Percentiles rank a stretch among this genome's conserved stretches.
Evolutionary conservation across 2,888 invertebrate species (phyloP).

Genomic region (Hipparchia sbordonii): DNA sequence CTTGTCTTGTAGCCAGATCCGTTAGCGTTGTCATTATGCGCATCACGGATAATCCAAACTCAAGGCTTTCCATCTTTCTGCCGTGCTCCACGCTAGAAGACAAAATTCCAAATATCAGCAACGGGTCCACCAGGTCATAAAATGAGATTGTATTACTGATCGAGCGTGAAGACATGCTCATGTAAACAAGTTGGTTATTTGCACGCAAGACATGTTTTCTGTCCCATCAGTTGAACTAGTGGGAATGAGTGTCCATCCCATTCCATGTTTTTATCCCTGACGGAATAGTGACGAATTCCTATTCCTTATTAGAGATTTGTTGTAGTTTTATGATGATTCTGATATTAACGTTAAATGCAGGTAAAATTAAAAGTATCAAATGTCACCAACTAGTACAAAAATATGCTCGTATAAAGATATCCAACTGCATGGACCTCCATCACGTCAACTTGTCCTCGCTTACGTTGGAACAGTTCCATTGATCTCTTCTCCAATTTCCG

Average conservation of each 20-base stretch:
- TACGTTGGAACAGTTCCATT: conserved; percentile 58
- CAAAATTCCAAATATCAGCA: background rate
- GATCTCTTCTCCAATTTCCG: conserved; percentile 53
- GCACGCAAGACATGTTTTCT: too few relatives aligned
- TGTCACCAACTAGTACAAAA: conserved; percentile 61
- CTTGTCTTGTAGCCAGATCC: conserved; percentile 51
- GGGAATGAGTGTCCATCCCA: too few relatives aligned
- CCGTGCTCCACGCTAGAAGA: conserved; percentile 57
- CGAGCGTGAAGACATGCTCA: too few relatives aligned
- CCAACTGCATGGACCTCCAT: conserved; percentile 60
- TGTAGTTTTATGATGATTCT: too few relatives aligned
- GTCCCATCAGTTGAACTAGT: too few relatives aligned
- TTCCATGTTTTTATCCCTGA: too few relatives aligned
- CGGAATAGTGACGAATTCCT: too few relatives aligned
- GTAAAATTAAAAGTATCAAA: background rate
- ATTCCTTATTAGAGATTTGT: too few relatives aligned
- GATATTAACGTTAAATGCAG: too few relatives aligned
- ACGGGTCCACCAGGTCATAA: too few relatives aligned
- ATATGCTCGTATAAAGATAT: conserved; percentile 62
- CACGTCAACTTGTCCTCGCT: conserved; percentile 58
- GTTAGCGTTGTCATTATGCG: conserved; percentile 55
- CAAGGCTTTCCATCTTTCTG: conserved; percentile 57
- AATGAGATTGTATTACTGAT: too few relatives aligned
- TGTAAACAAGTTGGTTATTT: too few relatives aligned
- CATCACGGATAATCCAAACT: conserved; percentile 62